phyloP scores from a whole-genome alignment of 2,113 vertebrate genomes.

The Poecilia latipinna region DNA sequence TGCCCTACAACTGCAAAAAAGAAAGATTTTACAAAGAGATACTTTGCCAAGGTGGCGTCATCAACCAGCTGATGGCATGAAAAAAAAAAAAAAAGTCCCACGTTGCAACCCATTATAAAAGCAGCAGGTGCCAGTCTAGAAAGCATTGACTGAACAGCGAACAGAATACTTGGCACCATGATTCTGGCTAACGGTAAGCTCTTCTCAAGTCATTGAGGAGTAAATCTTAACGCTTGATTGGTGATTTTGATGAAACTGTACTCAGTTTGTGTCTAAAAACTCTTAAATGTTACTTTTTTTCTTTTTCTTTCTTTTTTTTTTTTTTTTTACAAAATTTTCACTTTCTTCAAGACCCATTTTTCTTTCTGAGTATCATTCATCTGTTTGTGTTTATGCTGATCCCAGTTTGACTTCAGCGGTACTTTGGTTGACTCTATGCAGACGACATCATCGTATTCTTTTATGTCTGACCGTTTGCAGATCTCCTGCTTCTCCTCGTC shows the following conservation, averaged over 20 bases:
- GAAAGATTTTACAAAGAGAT: slow-evolving; percentile 27
- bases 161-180: slow-evolving; percentile 36
- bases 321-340: background rate
- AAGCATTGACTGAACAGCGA: background rate
- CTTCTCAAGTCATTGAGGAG: background rate
- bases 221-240: background rate
- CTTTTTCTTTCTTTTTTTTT: background rate
- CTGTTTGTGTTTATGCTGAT: background rate
- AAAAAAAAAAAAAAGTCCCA: slow-evolving; percentile 27
- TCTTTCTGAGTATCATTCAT: background rate
- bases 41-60: slow-evolving; percentile 15
- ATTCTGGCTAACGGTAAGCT: slow-evolving; percentile 50
- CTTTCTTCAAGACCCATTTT: background rate
- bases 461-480: slow-evolving; percentile 30
- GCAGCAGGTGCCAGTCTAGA: background rate
- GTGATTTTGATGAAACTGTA: background rate
- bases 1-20: slow-evolving; percentile 22
- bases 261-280: background rate
- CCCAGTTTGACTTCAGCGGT: background rate
- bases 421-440: background rate
- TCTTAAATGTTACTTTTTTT: background rate
- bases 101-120: slow-evolving; percentile 30
- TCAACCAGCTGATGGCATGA: background rate
- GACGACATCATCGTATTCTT: slow-evolving; percentile 6
- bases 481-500: slow-evolving; percentile 37